phyloP scores from a whole-genome alignment of 2,797 vertebrate genomes.

The Enteromius paludinosus region DNA sequence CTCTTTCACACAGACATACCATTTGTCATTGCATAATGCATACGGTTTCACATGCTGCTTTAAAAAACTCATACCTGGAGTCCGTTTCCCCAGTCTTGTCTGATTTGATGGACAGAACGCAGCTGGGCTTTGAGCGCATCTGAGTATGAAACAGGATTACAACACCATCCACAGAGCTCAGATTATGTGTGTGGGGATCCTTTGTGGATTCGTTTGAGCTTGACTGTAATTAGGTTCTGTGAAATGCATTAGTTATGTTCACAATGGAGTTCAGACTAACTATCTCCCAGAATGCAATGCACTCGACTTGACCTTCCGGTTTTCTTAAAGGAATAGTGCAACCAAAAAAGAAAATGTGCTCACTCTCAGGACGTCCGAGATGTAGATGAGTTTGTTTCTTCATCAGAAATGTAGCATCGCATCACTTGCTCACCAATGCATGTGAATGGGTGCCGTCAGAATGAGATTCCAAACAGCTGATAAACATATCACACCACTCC shows the following conservation, averaged over 20 bases:
- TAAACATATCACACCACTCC: no score
- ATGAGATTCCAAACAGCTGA: neutral
- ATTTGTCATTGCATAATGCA: neutral
- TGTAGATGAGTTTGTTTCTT: neutral
- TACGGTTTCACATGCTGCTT: neutral
- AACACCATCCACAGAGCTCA: neutral
- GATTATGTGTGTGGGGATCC: neutral
- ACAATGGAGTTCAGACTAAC: neutral
- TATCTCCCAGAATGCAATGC: constrained; percentile 2
- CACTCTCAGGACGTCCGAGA: neutral
- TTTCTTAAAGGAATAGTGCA: neutral
- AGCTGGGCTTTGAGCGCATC: neutral
- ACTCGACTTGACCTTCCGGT: neutral
- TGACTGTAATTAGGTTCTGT: neutral
- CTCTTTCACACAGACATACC: neutral
- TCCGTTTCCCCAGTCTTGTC: neutral
- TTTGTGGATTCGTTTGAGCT: neutral
- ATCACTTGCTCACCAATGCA: neutral
- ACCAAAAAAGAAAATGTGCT: neutral
- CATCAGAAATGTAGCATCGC: neutral
- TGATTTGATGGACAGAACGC: neutral
- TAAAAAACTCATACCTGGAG: neutral
- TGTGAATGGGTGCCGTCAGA: neutral
- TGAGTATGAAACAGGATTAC: neutral
- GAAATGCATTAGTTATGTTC: constrained; percentile 12